Evolutionary conservation across 1,140 invertebrate species (phyloP), one percentile per base, ranked within the genome.

Genomic region (Magallana gigas): DNA sequence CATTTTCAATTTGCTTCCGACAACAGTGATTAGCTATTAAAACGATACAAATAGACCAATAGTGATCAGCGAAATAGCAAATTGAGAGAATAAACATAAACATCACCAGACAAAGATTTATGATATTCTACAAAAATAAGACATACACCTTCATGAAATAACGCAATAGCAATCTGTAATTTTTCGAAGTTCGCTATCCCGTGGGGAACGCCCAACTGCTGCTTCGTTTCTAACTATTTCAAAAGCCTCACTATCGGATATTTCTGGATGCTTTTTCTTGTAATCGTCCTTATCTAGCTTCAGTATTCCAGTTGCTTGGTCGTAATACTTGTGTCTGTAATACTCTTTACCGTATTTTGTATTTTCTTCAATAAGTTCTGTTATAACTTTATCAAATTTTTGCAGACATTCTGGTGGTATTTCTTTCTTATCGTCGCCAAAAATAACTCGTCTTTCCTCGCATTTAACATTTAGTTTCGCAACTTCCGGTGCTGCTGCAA

Each of bases 361-460:
- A 36, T 82, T 82, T 48, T 82, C 57, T 8, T 82, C 48, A 16
- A 82, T 56, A 11, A 82, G 80, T 3, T 56, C 23, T 36, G 36
- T 57, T 9, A 82, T 14, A 7, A 56, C 12, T 18, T 82, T 11
- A 56, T 82, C 36, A 82, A 56, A 82, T 82, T 82, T 48, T 14
- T 82, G 11, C 3, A 82, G 29, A 82, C 23, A 80, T 80, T 80
- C 71, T 23, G 16, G 14, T n/a, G 23, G 8, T 56, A 80, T 56
- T 80, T 11, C n/a, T 23, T 80, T 80, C 23, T 56, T 80, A 80
- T 80, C 71, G 12, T 80, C 71, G 16, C 71, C 71, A 80, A 80
- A 80, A 56, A 29, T 36, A 23, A 80, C 48, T 4, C 23, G 48
- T 23, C 71, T 80, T 12, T 23, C 23, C 4, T 23, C 71, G 23